phyloP scores from a whole-genome alignment of 2,888 invertebrate species.

The Ganaspis brasiliensis region DNA sequence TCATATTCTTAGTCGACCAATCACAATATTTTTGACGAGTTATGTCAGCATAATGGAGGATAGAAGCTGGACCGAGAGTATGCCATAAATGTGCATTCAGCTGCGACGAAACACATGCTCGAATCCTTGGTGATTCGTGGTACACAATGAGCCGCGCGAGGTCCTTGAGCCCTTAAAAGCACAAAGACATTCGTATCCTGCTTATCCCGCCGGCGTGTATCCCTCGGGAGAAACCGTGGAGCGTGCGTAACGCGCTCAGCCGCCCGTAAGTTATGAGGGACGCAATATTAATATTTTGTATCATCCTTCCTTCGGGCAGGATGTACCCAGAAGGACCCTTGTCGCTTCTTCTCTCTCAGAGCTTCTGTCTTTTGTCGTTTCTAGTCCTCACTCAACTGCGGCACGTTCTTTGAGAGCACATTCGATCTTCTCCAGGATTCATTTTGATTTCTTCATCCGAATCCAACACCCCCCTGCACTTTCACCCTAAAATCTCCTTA shows the following conservation, averaged over 20 bases:
- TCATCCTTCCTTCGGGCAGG: slow-evolving; percentile 76
- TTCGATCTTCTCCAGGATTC: slow-evolving; percentile 26
- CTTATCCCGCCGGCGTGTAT: slow-evolving; percentile 70
- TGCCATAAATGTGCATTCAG: slow-evolving; percentile 73
- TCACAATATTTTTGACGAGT: slow-evolving; percentile 81
- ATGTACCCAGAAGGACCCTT: slow-evolving; percentile 44
- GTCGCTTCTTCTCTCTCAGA: slow-evolving; percentile 1
- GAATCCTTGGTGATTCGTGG: slow-evolving; percentile 65
- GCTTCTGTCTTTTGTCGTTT: slow-evolving; percentile 75
- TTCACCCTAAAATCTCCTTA: neutral
- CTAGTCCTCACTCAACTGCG: slow-evolving; percentile 53
- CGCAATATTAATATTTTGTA: slow-evolving; percentile 81
- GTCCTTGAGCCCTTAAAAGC: slow-evolving; percentile 65
- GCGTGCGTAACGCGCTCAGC: slow-evolving; percentile 79
- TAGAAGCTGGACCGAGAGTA: slow-evolving; percentile 49
- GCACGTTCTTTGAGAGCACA: slow-evolving; percentile 28
- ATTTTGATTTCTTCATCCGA: slow-evolving; percentile 40
- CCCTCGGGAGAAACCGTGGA: slow-evolving; percentile 78
- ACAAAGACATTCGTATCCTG: slow-evolving; percentile 77
- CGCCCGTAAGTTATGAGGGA: slow-evolving; percentile 80
- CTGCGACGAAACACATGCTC: slow-evolving; percentile 73
- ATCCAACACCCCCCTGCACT: neutral
- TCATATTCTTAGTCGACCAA: slow-evolving; percentile 76
- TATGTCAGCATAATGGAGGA: slow-evolving; percentile 77
- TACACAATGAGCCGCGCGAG: slow-evolving; percentile 63